phyloP scores from a whole-genome alignment of 2,888 invertebrate species.

The Hydropsyche betteni region DNA sequence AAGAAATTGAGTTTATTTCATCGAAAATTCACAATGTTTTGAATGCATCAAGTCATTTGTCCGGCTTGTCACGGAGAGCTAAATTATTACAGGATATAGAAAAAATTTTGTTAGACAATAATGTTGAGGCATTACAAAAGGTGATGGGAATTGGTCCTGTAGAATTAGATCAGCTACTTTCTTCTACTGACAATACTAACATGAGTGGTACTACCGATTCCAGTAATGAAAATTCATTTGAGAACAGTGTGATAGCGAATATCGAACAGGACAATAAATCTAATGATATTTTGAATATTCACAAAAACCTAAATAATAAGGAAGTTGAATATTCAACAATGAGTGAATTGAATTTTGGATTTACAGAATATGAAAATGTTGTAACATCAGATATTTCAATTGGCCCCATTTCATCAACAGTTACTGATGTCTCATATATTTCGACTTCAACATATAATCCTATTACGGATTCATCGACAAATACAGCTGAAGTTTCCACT shows the following conservation, averaged over 20 bases:
- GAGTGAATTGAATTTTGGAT: too few species aligned
- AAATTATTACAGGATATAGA: constrained; percentile 65
- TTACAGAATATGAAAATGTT: neutral
- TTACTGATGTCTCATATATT: neutral
- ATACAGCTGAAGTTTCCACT: constrained; percentile 37
- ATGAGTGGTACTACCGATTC: neutral
- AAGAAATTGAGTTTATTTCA: constrained; percentile 44
- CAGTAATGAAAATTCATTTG: neutral
- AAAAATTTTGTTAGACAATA: constrained; percentile 62
- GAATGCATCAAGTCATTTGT: constrained; percentile 18
- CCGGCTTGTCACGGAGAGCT: constrained; percentile 63
- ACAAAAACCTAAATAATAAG: neutral
- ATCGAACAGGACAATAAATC: constrained; percentile 31
- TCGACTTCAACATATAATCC: neutral
- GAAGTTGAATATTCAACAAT: too few species aligned
- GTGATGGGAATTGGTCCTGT: constrained; percentile 40
- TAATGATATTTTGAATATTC: neutral
- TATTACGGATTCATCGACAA: neutral
- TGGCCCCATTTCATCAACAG: neutral
- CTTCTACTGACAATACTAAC: constrained; percentile 29
- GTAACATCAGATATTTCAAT: neutral
- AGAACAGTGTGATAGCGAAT: constrained; percentile 23
- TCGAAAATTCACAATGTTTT: constrained; percentile 42
- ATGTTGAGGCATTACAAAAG: constrained; percentile 56
- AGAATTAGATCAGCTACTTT: constrained; percentile 3